A percentile compares a stretch with the other conserved stretches of the same genome.
Evolutionary conservation across 2,797 vertebrate genomes (phyloP).

Genomic region (Pipistrellus pipistrellus): DNA sequence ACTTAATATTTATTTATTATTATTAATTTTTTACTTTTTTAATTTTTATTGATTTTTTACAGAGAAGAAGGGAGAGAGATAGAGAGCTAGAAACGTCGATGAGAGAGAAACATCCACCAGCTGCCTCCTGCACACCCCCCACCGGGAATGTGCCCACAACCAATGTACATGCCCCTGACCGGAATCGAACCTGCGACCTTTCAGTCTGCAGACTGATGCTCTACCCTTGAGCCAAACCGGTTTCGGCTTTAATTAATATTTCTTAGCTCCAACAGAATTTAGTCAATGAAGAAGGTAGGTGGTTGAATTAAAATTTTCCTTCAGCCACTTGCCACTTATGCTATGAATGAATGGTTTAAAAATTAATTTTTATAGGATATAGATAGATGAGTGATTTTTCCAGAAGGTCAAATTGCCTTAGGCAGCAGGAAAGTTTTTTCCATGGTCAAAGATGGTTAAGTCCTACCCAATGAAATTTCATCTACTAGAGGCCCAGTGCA

Average conservation of each 20-base stretch:
- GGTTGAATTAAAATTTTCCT: conserved; percentile 17
- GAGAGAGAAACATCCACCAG: too few species aligned
- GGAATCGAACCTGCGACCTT: too few species aligned
- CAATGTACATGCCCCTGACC: too few species aligned
- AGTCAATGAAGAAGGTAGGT: not conserved
- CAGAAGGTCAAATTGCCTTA: not conserved
- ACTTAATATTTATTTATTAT: not conserved
- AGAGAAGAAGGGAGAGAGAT: too few species aligned
- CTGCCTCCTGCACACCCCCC: too few species aligned
- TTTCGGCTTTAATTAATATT: not conserved
- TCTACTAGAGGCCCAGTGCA: not conserved
- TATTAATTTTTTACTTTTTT: too few species aligned
- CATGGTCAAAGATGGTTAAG: conserved; percentile 48
- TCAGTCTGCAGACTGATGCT: too few species aligned
- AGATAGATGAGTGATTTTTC: conserved; percentile 1
- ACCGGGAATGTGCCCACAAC: too few species aligned
- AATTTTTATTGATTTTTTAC: too few species aligned
- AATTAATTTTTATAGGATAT: conserved; percentile 36
- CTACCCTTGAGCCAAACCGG: too few species aligned
- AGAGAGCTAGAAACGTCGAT: too few species aligned
- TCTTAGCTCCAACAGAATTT: conserved; percentile 40
- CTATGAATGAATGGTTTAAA: conserved; percentile 42
- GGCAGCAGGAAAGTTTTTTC: not conserved
- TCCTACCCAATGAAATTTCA: conserved; percentile 45
- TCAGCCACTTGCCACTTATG: not conserved